Base-by-base conservation (phyloP, 2,888 invertebrate species). In the Priocnemis perturbator region DNA sequence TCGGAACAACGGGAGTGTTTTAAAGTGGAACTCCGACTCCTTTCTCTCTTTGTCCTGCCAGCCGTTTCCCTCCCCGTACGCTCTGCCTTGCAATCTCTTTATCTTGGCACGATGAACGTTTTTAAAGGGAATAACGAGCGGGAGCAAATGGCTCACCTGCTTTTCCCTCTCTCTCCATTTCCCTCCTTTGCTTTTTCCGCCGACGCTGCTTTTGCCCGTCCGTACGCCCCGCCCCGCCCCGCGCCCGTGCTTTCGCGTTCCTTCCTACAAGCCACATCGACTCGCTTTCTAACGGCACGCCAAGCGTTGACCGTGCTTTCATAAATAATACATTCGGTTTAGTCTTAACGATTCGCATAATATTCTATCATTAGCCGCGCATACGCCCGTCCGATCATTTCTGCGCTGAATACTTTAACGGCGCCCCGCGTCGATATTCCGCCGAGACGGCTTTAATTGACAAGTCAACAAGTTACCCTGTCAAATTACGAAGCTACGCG, bases 321-420 rank as follows among this genome's bases (percentile, higher is more conserved):
- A 76, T 71, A 71, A 78, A 78, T 78, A 76, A 74, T 67, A 74
- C 76, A 75, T 77, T 66, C 73, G 60, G 19, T 58, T 59, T 67
- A 64, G 48, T 60, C 64, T 63, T 56, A 67, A 58, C 69, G 56
- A 45, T 59, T 73, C 69, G 76, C 69, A 65, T 73, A 78, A 78
- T 74, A 70, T 69, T 62, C 69, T 64, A 52, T 64, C 76, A 64
- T 78, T 76, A 78, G 73, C 73, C 67, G 65, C 69, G 26, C 26
- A 5, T 26, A 26, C 26, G 26, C 5, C 5, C 26, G 26, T 3
- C 26, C 26, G 26, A 26, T 26, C 26, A 26, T 26, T 3, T 69
- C 70, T 44, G 56, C 56, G 67, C 59, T 64, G 64, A 68, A 61
- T 67, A 71, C 37, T 66, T 67, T 56, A 71, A 63, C 56, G 69